These are phyloP conservation scores for Plotosus lineatus DNA, from an alignment of 2,113 vertebrate genomes.

Conservation along the genomic window DNA sequence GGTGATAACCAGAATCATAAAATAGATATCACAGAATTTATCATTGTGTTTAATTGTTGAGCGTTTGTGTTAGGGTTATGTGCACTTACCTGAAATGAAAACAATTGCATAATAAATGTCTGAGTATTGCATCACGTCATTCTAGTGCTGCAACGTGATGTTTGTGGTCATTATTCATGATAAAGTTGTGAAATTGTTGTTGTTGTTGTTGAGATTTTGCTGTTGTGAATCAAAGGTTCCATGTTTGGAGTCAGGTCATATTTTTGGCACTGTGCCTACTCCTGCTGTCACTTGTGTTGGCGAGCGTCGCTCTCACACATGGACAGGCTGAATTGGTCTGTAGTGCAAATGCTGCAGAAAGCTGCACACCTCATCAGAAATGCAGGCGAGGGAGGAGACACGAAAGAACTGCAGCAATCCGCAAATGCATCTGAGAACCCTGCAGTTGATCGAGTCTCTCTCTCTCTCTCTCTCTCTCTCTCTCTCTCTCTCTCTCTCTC, in stretches of 20 bases:
- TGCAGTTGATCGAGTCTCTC: conserved; percentile 36
- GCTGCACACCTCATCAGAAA: conserved; percentile 55
- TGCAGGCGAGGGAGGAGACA: conserved; percentile 30
- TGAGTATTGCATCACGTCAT: neutral
- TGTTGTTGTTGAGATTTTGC: neutral
- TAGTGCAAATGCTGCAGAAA: conserved; percentile 75
- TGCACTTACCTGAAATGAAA: neutral
- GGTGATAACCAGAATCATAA: neutral
- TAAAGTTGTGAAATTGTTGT: conserved; percentile 50
- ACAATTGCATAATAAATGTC: neutral
- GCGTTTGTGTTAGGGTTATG: neutral
- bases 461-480: conserved; percentile 26
- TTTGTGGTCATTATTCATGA: conserved; percentile 62
- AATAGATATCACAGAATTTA: conserved; percentile 18
- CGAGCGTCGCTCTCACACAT: conserved; percentile 65
- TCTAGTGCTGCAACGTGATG: conserved; percentile 17
- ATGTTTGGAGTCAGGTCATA: conserved; percentile 67
- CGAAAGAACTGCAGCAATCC: conserved; percentile 42
- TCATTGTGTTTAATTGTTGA: neutral
- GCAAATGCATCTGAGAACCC: conserved; percentile 51
- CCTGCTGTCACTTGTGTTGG: conserved; percentile 73
- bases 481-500: conserved; percentile 1
- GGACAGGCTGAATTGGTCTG: conserved; percentile 73
- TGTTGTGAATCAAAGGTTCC: conserved; percentile 57
- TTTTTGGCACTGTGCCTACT: conserved; percentile 65